A percentile compares a stretch with the other conserved stretches of the same genome.
phyloP scores from a whole-genome alignment of 2,888 invertebrate genomes.

The Junonia oenone region DNA sequence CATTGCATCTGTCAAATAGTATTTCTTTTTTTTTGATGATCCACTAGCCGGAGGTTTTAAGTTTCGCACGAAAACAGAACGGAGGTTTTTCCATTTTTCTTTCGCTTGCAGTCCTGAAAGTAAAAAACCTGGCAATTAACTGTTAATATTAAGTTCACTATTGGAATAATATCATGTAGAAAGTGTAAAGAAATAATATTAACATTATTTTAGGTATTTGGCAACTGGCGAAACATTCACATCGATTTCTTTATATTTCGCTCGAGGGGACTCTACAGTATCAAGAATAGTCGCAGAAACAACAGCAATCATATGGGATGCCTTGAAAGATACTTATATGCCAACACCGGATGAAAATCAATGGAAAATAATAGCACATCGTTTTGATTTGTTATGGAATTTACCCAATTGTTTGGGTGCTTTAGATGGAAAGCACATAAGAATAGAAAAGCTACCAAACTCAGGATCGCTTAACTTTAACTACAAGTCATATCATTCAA shows the following conservation, averaged over 20 bases:
- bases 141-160: too few species aligned
- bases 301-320: not conserved
- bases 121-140: not conserved
- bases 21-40: not conserved
- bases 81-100: not conserved
- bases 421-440: not conserved
- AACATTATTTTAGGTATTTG: not conserved
- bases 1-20: not conserved
- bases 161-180: too few species aligned
- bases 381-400: not conserved
- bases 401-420: not conserved
- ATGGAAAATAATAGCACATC: not conserved
- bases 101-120: not conserved
- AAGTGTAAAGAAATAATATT: not conserved
- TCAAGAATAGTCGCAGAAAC: not conserved
- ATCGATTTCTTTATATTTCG: not conserved
- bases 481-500: not conserved
- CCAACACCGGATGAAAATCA: not conserved
- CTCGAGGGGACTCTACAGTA: not conserved
- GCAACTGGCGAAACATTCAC: not conserved
- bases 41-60: not conserved
- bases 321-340: not conserved
- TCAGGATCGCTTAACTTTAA: not conserved
- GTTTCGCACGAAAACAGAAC: not conserved
- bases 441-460: not conserved